phyloP scores from a whole-genome alignment of 2,797 vertebrate species.

The Spizella passerina region DNA sequence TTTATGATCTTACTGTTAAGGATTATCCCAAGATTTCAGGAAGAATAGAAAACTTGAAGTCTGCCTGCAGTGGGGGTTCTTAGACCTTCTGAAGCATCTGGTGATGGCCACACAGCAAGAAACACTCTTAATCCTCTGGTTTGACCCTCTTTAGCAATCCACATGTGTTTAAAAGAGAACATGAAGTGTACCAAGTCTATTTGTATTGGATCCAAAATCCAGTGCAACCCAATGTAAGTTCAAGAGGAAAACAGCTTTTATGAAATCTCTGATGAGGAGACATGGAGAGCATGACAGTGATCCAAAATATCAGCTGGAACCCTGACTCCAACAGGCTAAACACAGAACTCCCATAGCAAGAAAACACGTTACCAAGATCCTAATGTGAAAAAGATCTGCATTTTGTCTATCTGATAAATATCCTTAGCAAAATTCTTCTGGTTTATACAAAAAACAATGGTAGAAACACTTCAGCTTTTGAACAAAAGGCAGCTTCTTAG shows the following conservation, averaged over 20 bases:
- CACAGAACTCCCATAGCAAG: background rate
- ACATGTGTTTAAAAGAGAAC: background rate
- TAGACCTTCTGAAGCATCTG: slow-evolving; percentile 42
- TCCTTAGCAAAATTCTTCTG: background rate
- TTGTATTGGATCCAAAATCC: background rate
- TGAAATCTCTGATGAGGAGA: background rate
- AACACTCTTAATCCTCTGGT: background rate
- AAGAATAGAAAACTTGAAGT: slow-evolving; percentile 51
- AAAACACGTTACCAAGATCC: background rate
- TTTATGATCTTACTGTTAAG: slow-evolving; percentile 43
- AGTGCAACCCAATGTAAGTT: background rate
- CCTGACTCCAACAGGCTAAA: background rate
- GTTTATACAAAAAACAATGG: background rate
- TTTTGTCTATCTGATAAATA: background rate
- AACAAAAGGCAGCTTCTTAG: background rate
- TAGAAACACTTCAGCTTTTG: background rate
- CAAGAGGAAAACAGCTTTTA: background rate
- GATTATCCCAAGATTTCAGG: slow-evolving; percentile 36
- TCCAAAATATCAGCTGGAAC: background rate
- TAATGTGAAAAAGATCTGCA: background rate
- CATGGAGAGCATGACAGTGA: background rate
- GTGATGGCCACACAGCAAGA: slow-evolving; percentile 48
- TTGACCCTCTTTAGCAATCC: slow-evolving; percentile 11
- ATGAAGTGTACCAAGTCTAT: background rate
- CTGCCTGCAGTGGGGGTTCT: slow-evolving; percentile 19